A percentile compares a stretch with the other conserved stretches of the same genome.
phyloP scores from a whole-genome alignment of 2,888 invertebrate species.

The Melolontha melolontha region DNA sequence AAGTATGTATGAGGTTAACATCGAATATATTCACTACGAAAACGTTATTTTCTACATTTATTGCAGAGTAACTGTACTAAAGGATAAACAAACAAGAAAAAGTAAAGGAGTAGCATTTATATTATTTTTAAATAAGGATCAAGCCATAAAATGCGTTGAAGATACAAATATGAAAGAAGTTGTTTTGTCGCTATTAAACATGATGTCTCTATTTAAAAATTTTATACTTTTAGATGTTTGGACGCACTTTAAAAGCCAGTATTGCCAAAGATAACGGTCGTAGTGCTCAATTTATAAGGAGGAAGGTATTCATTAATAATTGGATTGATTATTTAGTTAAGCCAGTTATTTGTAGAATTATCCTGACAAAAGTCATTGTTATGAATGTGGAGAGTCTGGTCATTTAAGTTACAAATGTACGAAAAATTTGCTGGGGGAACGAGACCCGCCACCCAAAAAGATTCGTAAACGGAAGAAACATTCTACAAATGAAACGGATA shows the following conservation, averaged over 20 bases:
- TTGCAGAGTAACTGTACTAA: slow-evolving; percentile 77
- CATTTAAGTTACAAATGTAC: slow-evolving; percentile 80
- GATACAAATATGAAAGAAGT: slow-evolving; percentile 73
- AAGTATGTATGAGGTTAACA: slow-evolving; percentile 69
- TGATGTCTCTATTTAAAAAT: slow-evolving; percentile 40
- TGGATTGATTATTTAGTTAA: neutral
- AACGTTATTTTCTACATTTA: slow-evolving; percentile 15
- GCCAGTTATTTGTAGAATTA: slow-evolving; percentile 66
- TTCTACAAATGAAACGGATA: neutral
- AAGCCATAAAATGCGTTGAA: slow-evolving; percentile 73
- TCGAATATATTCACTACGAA: neutral
- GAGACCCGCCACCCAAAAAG: slow-evolving; percentile 75
- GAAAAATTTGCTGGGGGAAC: slow-evolving; percentile 76
- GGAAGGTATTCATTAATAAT: slow-evolving; percentile 59
- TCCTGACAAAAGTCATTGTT: slow-evolving; percentile 79
- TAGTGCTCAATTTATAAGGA: slow-evolving; percentile 77
- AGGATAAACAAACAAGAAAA: slow-evolving; percentile 72
- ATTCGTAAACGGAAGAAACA: slow-evolving; percentile 59
- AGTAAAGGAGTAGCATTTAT: slow-evolving; percentile 84
- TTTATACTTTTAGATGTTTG: slow-evolving; percentile 71
- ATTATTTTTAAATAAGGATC: slow-evolving; percentile 73
- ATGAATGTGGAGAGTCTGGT: slow-evolving; percentile 80
- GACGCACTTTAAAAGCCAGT: slow-evolving; percentile 76
- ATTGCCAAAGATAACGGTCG: slow-evolving; percentile 83
- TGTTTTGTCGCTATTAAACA: slow-evolving; percentile 38